Conservation (phyloP, 2,888 invertebrate species). For the Camptogramma bilineatum region DNA sequence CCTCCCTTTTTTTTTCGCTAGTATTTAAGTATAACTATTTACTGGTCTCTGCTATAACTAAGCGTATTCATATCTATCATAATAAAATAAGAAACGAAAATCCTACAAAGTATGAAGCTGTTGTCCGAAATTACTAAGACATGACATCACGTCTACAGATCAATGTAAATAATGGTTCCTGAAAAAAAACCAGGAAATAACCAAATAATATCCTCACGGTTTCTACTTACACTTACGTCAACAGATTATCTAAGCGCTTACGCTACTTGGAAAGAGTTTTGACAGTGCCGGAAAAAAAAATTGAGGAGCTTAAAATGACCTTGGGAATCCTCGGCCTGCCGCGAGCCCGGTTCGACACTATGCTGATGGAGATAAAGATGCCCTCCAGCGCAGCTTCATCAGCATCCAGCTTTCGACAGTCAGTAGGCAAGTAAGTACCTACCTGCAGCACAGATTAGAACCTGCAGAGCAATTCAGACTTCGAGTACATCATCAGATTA, state of each 20-base stretch:
- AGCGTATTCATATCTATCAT: too few species aligned
- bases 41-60: too few species aligned
- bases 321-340: constrained; percentile 85
- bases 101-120: too few species aligned
- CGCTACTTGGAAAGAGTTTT: constrained; percentile 78
- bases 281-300: constrained; percentile 75
- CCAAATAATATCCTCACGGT: too few species aligned
- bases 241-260: constrained; percentile 62
- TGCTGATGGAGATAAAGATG: constrained; percentile 62
- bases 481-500: too few species aligned
- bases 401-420: constrained; percentile 20
- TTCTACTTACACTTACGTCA: too few species aligned
- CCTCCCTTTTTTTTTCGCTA: background rate
- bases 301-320: constrained; percentile 69
- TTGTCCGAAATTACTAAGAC: too few species aligned
- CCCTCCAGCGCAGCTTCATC: constrained; percentile 29
- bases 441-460: background rate
- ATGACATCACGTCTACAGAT: background rate
- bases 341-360: constrained; percentile 77
- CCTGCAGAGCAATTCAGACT: too few species aligned
- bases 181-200: too few species aligned
- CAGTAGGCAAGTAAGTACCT: constrained; percentile 21
- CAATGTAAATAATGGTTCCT: too few species aligned
- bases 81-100: too few species aligned
- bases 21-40: too few species aligned